A percentile compares a stretch with the other conserved stretches of the same genome.
These are phyloP conservation scores for Eulimnadia texana DNA, from an alignment of 1,140 invertebrate species.

Conservation along the genomic window DNA sequence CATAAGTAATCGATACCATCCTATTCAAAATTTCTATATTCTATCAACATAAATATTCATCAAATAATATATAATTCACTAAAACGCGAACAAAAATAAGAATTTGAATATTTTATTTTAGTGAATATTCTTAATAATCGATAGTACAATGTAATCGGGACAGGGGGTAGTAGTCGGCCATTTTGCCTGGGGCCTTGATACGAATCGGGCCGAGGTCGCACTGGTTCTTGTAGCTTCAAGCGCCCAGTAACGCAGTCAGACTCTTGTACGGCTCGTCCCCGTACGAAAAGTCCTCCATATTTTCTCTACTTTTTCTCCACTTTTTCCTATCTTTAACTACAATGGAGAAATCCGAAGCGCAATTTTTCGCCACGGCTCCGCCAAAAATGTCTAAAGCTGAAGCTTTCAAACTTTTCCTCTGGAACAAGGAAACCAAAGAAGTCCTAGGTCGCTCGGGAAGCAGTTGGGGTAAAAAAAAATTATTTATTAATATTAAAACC, in stretches of 20 bases:
- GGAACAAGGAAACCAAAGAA: conserved; percentile 74
- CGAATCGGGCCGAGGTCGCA: background rate
- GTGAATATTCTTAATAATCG: background rate
- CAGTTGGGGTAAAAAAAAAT: conserved; percentile 68
- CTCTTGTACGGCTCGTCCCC: no score
- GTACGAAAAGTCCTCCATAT: no score
- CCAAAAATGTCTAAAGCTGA: conserved; percentile 49
- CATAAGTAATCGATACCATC: no score
- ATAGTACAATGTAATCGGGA: background rate
- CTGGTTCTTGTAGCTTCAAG: background rate
- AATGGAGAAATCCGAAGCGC: conserved; percentile 20
- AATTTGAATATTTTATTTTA: background rate
- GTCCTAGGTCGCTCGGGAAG: conserved; percentile 70
- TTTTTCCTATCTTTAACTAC: background rate
- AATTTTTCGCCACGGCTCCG: conserved; percentile 61
- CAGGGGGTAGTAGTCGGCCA: background rate
- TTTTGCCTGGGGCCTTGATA: background rate
- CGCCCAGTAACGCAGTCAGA: background rate
- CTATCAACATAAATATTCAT: no score
- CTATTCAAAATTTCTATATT: no score
- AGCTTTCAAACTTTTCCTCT: conserved; percentile 64
- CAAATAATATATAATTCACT: no score
- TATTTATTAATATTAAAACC: background rate
- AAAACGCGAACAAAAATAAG: no score
- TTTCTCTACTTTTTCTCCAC: background rate